phyloP scores from a whole-genome alignment of 2,888 invertebrate genomes.

The Noctua pronuba region DNA sequence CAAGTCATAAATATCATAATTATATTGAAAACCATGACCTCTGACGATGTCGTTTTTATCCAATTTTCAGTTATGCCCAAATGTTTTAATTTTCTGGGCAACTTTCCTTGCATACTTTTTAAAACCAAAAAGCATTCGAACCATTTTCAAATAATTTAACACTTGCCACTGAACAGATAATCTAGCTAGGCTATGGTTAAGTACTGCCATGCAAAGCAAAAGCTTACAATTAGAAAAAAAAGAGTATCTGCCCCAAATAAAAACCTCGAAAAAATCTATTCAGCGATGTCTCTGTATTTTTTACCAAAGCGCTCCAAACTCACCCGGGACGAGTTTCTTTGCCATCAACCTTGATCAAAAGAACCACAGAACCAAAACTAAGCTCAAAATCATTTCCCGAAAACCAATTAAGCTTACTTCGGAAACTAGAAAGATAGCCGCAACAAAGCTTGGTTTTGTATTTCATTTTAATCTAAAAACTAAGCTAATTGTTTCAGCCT shows the following conservation, averaged over 20 bases:
- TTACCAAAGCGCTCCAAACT: background rate
- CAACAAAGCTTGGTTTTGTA: slow-evolving; percentile 38
- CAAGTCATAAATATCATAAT: too few relatives aligned
- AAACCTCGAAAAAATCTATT: background rate
- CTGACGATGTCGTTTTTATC: background rate
- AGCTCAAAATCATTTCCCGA: slow-evolving; percentile 37
- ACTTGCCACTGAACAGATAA: background rate
- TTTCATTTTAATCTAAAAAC: slow-evolving; percentile 35
- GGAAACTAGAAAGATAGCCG: slow-evolving; percentile 36
- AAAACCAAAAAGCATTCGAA: background rate
- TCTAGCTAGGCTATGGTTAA: rapidly evolving
- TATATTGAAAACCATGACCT: background rate
- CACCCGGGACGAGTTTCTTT: slow-evolving; percentile 7
- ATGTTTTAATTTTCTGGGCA: background rate
- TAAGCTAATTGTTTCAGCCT: slow-evolving; percentile 48
- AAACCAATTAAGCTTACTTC: slow-evolving; percentile 56
- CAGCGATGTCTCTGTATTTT: background rate
- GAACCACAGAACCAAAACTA: slow-evolving; percentile 22
- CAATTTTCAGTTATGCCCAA: background rate
- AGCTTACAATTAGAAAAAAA: background rate
- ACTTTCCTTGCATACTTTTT: background rate
- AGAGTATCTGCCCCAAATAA: background rate
- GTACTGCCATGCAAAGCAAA: background rate
- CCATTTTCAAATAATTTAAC: background rate
- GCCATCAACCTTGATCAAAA: slow-evolving; percentile 6